Percentiles rank a stretch among this genome's conserved stretches.
phyloP scores from a whole-genome alignment of 1,140 invertebrate genomes.

The Cyclargus thomasi region DNA sequence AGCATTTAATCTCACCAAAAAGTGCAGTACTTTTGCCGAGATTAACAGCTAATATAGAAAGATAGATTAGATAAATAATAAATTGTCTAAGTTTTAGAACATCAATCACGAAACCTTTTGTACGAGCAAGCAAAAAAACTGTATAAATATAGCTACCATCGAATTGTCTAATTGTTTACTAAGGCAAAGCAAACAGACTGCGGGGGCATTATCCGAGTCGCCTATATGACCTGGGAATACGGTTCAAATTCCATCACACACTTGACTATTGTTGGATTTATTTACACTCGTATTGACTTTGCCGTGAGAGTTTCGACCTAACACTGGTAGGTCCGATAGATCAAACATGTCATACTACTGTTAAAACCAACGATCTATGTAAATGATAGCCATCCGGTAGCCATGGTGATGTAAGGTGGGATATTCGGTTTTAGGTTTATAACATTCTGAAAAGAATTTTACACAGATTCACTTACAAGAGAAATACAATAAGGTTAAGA shows the following conservation, averaged over 20 bases:
- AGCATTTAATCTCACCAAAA: too few relatives aligned
- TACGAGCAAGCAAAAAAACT: background rate
- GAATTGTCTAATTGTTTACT: conserved; percentile 57
- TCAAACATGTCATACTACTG: conserved; percentile 38
- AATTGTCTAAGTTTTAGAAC: too few relatives aligned
- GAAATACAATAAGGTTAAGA: too few relatives aligned
- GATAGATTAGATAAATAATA: too few relatives aligned
- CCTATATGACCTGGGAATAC: conserved; percentile 28
- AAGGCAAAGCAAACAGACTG: conserved; percentile 57
- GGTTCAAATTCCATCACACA: conserved; percentile 36
- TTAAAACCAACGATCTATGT: conserved; percentile 52
- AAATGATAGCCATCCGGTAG: conserved; percentile 27
- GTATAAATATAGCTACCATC: conserved; percentile 25
- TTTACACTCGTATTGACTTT: conserved; percentile 55
- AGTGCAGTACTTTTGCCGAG: too few relatives aligned
- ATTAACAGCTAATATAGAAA: too few relatives aligned
- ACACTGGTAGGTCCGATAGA: conserved; percentile 43
- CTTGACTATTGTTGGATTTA: conserved; percentile 57
- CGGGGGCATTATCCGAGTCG: conserved; percentile 29
- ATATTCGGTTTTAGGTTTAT: too few relatives aligned
- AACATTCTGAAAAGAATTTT: too few relatives aligned
- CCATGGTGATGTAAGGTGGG: background rate
- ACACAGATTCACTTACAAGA: too few relatives aligned
- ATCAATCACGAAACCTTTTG: background rate
- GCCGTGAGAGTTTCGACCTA: conserved; percentile 58